A percentile compares a stretch with the other conserved stretches of the same genome.
phyloP scores from a whole-genome alignment of 2,113 vertebrate genomes.

The Chitala chitala region DNA sequence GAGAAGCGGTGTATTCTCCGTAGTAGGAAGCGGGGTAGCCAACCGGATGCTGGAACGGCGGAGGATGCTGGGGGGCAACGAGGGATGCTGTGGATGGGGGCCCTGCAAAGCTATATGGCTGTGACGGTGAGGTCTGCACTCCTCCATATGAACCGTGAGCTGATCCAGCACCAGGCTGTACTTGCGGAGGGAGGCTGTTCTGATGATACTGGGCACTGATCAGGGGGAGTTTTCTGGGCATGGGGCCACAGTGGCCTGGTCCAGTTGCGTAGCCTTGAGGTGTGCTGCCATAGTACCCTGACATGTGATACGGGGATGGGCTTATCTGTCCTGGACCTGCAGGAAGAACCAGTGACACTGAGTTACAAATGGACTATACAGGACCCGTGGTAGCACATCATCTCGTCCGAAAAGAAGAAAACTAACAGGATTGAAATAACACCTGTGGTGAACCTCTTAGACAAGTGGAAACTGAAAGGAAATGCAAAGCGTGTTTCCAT shows the following conservation, averaged over 20 bases:
- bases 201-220: constrained; percentile 64
- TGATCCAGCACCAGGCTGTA: constrained; percentile 54
- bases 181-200: constrained; percentile 63
- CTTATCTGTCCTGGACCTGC: constrained; percentile 76
- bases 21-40: constrained; percentile 68
- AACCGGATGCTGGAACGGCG: constrained; percentile 59
- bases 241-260: constrained; percentile 65
- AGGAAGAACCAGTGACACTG: constrained; percentile 27
- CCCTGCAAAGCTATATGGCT: constrained; percentile 52
- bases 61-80: constrained; percentile 58
- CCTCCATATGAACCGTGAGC: constrained; percentile 48
- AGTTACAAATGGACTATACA: background rate
- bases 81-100: constrained; percentile 44
- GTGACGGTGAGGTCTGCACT: constrained; percentile 56
- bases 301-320: constrained; percentile 57
- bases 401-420: no score
- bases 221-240: constrained; percentile 68
- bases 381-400: no score
- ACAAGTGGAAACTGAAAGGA: background rate
- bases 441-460: background rate
- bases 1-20: constrained; percentile 63
- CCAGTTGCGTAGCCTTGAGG: constrained; percentile 60
- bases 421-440: background rate
- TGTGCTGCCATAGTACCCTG: constrained; percentile 64
- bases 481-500: no score